Evolutionary conservation across 2,113 vertebrate genomes (phyloP).

Genomic region (Paramormyrops kingsleyae): DNA sequence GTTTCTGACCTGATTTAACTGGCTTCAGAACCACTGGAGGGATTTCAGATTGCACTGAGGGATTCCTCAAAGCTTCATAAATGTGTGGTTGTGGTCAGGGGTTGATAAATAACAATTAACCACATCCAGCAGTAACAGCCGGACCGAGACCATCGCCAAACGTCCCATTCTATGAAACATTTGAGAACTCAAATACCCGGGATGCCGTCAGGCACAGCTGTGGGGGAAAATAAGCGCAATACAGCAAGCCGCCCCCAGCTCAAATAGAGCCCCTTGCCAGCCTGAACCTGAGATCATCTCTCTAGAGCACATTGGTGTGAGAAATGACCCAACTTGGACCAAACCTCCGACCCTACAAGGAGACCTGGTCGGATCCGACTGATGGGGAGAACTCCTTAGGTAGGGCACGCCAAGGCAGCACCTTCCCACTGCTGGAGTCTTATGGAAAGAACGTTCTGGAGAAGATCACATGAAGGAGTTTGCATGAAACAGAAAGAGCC

Average conservation of each 20-base stretch:
- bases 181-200: conserved; percentile 22
- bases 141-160: conserved; percentile 42
- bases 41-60: conserved; percentile 15
- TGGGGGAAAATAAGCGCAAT: neutral
- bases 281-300: no score
- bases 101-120: conserved; percentile 32
- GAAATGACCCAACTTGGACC: neutral
- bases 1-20: conserved; percentile 37
- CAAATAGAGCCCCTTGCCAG: neutral
- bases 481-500: neutral
- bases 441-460: neutral
- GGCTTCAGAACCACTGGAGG: conserved; percentile 26
- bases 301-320: no score
- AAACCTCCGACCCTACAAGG: neutral
- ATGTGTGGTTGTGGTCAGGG: conserved; percentile 37
- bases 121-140: conserved; percentile 48
- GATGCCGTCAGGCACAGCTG: neutral
- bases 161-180: conserved; percentile 36
- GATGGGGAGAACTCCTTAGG: neutral
- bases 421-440: neutral
- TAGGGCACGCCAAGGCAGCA: neutral
- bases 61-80: conserved; percentile 35
- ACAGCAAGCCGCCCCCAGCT: neutral
- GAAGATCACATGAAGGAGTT: neutral
- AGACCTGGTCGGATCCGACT: neutral